Evolutionary conservation across 2,888 invertebrate species (phyloP), one percentile per base, ranked within the genome.

Genomic region (Drepana falcataria): DNA sequence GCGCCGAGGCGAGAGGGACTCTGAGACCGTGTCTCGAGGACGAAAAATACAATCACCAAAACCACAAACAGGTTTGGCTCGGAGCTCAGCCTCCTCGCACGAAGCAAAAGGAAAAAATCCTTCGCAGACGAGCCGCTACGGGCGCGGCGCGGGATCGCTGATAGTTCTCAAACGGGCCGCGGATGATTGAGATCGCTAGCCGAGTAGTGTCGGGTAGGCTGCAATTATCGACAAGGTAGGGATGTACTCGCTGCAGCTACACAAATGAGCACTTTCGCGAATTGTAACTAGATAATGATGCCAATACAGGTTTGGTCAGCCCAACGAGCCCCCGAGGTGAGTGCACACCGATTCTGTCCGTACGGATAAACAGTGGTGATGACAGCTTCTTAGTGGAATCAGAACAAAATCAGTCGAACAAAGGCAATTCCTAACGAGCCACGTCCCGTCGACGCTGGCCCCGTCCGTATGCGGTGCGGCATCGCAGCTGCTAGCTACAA

Each of bases 391-490:
- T 51, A 33, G 49, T 58, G 58, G 59, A 64, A 66, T 65, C 60
- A 68, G 71, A 69, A 60, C 71, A 74, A 71, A 73, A 73, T 71
- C 83, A 77, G 78, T 68, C 81, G 77, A 69, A 64, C 59, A 57
- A 61, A 68, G 66, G 61, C 67, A 70, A 71, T 70, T 9, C 44
- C 44, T 44, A 73, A 75, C 77, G 82, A 83, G 83, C 80, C 83
- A 79, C 84, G 87, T 85, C 85, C 81, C 85, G 81, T 79, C 79
- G 85, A 85, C 87, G 86, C 84, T 76, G 78, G 82, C 81, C 87
- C 77, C 87, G 85, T 83, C 83, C 82, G 87, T 78, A 75, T 85
- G 90, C 89, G 87, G 87, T 87, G 90, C 85, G 86, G 83, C 82
- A 77, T 86, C 85, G 83, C 83, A 82, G 80, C 86, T 83, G 82